A percentile compares a stretch with the other conserved stretches of the same genome.
These are phyloP conservation scores for Zaprionus camerounensis DNA, from an alignment of 1,140 invertebrate genomes.

Conservation along the genomic window DNA sequence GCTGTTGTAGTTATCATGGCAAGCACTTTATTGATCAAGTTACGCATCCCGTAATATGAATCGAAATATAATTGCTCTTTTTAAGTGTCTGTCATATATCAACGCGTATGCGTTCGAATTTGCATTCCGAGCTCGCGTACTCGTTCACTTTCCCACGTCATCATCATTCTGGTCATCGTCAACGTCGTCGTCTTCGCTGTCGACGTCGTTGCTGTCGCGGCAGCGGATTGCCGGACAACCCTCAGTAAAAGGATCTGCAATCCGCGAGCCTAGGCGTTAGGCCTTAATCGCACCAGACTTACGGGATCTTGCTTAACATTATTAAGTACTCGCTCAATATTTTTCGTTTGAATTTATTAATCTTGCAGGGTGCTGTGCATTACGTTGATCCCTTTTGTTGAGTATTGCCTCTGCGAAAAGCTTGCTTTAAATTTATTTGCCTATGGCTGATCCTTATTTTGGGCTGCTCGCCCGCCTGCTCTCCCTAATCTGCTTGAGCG, in stretches of 20 bases:
- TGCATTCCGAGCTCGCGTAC: conserved; percentile 23
- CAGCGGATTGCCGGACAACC: conserved; percentile 29
- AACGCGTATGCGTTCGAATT: conserved; percentile 46
- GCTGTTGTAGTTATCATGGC: conserved; percentile 67
- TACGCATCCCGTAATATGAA: conserved; percentile 81
- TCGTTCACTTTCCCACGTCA: conserved; percentile 52
- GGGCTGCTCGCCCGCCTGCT: conserved; percentile 28
- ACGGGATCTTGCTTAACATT: conserved; percentile 80
- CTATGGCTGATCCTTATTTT: conserved; percentile 44
- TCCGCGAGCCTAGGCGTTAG: conserved; percentile 54
- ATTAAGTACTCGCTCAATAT: conserved; percentile 57
- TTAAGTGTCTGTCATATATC: conserved; percentile 76
- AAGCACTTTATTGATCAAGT: conserved; percentile 83
- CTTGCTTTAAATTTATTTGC: conserved; percentile 68
- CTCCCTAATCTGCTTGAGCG: conserved; percentile 69
- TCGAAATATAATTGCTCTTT: conserved; percentile 80
- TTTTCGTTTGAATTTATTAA: conserved; percentile 64
- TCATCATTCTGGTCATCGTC: background rate
- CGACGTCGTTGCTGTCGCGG: too few species aligned
- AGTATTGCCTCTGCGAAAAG: conserved; percentile 60
- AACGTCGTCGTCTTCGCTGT: background rate
- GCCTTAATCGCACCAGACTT: conserved; percentile 78
- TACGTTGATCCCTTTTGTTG: conserved; percentile 47
- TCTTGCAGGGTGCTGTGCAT: background rate
- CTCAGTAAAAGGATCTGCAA: conserved; percentile 17